Percentiles rank a stretch among this genome's conserved stretches.
These are phyloP conservation scores for Electrophaes corylata DNA, from an alignment of 2,888 invertebrate genomes.

Conservation along the genomic window DNA sequence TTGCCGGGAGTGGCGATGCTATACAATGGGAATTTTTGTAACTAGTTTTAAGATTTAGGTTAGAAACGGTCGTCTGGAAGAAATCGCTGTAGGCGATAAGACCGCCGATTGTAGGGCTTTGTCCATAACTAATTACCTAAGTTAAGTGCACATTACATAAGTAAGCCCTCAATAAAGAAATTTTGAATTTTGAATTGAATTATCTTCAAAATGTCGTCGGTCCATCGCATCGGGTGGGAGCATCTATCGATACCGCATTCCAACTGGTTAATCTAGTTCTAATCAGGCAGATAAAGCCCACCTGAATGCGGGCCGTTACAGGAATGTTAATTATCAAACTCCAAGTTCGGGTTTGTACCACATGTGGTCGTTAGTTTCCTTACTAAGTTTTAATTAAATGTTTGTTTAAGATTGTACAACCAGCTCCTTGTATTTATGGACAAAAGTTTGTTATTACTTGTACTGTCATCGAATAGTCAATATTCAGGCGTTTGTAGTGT, in stretches of 20 bases:
- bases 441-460: conserved; percentile 12
- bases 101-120: too few species aligned
- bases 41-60: too few species aligned
- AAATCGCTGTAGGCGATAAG: too few species aligned
- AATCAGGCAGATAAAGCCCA: conserved; percentile 57
- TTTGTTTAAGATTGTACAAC: conserved; percentile 45
- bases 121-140: not conserved
- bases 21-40: too few species aligned
- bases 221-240: too few species aligned
- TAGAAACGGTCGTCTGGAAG: too few species aligned
- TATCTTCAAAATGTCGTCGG: too few species aligned
- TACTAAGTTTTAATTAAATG: conserved; percentile 53
- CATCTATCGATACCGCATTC: conserved; percentile 51
- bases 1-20: too few species aligned
- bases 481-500: not conserved
- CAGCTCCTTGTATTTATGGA: conserved; percentile 39
- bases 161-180: too few species aligned
- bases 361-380: conserved; percentile 45
- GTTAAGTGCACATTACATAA: too few species aligned
- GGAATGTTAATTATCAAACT: conserved; percentile 60
- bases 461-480: conserved; percentile 3
- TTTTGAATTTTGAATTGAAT: too few species aligned
- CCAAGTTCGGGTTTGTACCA: conserved; percentile 41
- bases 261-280: conserved; percentile 55
- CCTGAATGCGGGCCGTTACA: conserved; percentile 50